phyloP scores from a whole-genome alignment of 2,797 vertebrate species.

The Aldrovandia affinis region DNA sequence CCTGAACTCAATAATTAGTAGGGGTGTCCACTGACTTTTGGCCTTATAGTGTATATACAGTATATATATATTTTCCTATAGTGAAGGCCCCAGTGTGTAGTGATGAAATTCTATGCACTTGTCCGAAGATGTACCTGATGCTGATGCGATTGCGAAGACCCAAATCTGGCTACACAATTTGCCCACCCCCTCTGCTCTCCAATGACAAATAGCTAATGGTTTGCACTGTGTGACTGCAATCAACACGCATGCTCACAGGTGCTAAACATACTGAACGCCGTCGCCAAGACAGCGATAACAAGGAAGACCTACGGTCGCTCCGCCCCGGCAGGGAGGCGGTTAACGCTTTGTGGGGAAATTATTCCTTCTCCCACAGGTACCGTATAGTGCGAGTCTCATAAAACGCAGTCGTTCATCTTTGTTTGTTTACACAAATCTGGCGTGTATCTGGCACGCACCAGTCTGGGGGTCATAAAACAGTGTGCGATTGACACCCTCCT shows the following conservation, averaged over 20 bases:
- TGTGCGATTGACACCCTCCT: constrained; percentile 76
- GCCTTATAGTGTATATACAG: no score
- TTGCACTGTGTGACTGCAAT: background rate
- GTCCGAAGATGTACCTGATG: background rate
- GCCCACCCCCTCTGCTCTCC: background rate
- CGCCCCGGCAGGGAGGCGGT: constrained; percentile 7
- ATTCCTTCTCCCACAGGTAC: constrained; percentile 59
- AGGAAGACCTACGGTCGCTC: background rate
- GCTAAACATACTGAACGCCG: background rate
- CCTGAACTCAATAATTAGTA: no score
- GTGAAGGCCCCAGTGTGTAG: no score
- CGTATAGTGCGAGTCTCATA: constrained; percentile 49
- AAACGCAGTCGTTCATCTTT: constrained; percentile 78
- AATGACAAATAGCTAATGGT: background rate
- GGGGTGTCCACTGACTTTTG: no score
- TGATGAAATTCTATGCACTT: background rate
- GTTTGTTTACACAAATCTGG: constrained; percentile 84
- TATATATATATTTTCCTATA: no score
- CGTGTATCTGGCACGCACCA: constrained; percentile 73
- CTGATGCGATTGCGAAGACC: background rate
- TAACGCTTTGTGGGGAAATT: constrained; percentile 42
- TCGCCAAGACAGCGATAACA: no score
- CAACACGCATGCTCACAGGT: background rate
- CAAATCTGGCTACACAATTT: background rate
- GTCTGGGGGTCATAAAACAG: constrained; percentile 78